Evolutionary conservation across 2,888 invertebrate species (phyloP), one percentile per base, ranked within the genome.

Genomic region (Drosophila rellima): DNA sequence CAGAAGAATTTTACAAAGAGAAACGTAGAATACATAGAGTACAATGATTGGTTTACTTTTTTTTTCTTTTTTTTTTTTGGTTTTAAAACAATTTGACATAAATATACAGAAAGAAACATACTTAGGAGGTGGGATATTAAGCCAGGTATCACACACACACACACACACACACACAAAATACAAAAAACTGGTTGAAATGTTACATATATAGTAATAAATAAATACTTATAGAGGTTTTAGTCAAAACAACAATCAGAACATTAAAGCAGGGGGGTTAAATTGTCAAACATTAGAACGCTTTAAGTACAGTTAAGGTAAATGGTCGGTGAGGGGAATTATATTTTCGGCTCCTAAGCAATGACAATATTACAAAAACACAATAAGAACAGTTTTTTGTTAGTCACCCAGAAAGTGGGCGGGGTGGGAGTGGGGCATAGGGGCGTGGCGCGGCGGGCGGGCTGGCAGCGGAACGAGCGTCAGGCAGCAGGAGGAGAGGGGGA

Each of bases 231-330:
- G 54, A 66, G 48, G 47, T 56, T 74, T 74, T 54, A 77, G 47
- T 72, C 44, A 70, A 75, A 85, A 76, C 86, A 89, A 85, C 90
- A 89, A 70, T 78, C 87, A 89, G 69, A 83, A 89, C 88, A 89
- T 48, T 80, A 72, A 88, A 64, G 70, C 73, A 47, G 48, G 48
- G 61, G 37, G 33, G 48, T 20, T 45, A 51, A 55, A 54, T 67
- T 71, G 50, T 70, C 65, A 69, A 88, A 82, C 82, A 73, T 85
- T 78, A 70, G 39, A 89, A 89, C 89, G 75, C 79, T 81, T 69
- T 67, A 78, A 74, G 37, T 56, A 56, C 37, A 56, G 44, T 70
- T 71, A 55, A 62, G 60, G 40, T 50, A 50, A 48, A 52, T 63
- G 59, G 55, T 57, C 51, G 20, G 37, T 39, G 54, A 35, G 47